Base-by-base conservation (phyloP, 2,113 vertebrate species). In the Alligator mississippiensis region DNA sequence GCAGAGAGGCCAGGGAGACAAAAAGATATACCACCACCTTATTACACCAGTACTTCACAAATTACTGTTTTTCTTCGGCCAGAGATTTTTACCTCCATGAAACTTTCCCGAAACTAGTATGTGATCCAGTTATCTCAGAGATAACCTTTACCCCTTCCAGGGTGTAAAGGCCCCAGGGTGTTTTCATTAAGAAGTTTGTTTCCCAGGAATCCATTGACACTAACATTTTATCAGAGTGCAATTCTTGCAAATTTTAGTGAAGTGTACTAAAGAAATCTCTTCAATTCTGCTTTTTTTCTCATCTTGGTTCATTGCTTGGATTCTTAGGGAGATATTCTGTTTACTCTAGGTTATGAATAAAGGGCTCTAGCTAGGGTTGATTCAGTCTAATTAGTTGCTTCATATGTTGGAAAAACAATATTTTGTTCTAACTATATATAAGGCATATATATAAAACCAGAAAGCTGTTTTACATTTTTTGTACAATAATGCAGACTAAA, bases 401-500 rank as follows among this genome's bases (percentile, higher is more conserved):
- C 62, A 4, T 0, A 0, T 28, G 47, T 14, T 3, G 38, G 63
- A 12, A n/a, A 0, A 13, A 47, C n/a, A 28, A 4, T n/a, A 19
- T 4, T 59, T 25, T 85, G 59, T 82, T 74, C 74, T 28, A 61
- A 68, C 25, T 6, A 19, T 17, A 19, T 21, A 5, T n/a, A 38
- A 54, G 38, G 24, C 72, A 70, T 30, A 17, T 1, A 15, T n/a
- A 63, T 11, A 58, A 58, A 72, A 34, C 38, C 22, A 27, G 12
- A 83, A 83, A 25, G 17, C 24, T 21, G 17, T 8, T 77, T 21
- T 88, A 47, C 54, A 21, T 30, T 15, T 54, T 70, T 84, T 64
- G 22, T 28, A 64, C 61, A 66, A 30, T 18, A 27, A 30, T 21
- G 22, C 30, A 81, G 66, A 62, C 13, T 61, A 70, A 81, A 90